phyloP scores from a whole-genome alignment of 2,888 invertebrate species.

The Coenonympha arcania region DNA sequence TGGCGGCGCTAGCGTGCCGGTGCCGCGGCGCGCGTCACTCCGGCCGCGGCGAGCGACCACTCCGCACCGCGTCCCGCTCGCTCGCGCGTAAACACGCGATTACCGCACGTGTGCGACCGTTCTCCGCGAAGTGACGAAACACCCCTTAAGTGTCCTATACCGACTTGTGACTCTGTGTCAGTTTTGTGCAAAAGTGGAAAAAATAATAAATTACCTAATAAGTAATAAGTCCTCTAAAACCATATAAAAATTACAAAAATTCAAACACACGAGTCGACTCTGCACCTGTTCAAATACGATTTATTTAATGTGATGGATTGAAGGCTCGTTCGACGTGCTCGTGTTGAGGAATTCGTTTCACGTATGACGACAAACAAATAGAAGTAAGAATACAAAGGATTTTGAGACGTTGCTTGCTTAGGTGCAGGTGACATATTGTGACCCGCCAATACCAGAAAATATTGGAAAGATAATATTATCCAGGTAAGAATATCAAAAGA shows the following conservation, averaged over 20 bases:
- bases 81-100: conserved; percentile 29
- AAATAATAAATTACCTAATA: conserved; percentile 24
- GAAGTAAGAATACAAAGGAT: conserved; percentile 64
- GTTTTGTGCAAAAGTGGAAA: conserved; percentile 38
- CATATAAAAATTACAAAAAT: background rate
- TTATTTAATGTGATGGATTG: conserved; percentile 57
- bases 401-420: conserved; percentile 56
- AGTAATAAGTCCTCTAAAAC: conserved; percentile 16
- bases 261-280: conserved; percentile 12
- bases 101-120: conserved; percentile 17
- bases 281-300: conserved; percentile 58
- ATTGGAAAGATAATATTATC: conserved; percentile 13
- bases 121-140: conserved; percentile 51
- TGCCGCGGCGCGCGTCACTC: conserved; percentile 58
- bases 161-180: conserved; percentile 35
- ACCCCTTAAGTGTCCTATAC: background rate
- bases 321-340: conserved; percentile 30
- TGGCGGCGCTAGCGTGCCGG: conserved; percentile 37
- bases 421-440: conserved; percentile 61
- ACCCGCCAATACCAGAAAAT: conserved; percentile 26
- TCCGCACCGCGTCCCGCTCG: conserved; percentile 44
- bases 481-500: conserved; percentile 17
- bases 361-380: conserved; percentile 64
- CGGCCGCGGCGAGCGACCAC: conserved; percentile 66
- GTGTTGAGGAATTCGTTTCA: conserved; percentile 56